Evolutionary conservation across 2,888 invertebrate genomes (phyloP).

Genomic region (Torymus texanus): DNA sequence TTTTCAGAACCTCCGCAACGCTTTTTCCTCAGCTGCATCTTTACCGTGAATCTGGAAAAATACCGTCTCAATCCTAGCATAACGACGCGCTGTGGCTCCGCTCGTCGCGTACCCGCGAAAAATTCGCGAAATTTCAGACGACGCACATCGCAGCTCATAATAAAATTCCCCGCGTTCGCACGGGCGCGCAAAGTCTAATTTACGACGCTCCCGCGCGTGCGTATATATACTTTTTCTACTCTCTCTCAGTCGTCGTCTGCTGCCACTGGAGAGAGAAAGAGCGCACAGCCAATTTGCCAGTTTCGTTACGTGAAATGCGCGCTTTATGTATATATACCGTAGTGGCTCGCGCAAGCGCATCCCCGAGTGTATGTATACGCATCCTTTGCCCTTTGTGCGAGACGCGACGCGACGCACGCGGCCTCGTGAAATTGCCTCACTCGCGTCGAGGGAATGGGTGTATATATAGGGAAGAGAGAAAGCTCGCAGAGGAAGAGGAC

Average conservation of each 20-base stretch:
- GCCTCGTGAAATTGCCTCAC: slow-evolving; percentile 22
- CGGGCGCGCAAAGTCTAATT: slow-evolving; percentile 31
- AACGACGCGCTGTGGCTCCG: too few relatives aligned
- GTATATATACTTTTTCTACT: too few relatives aligned
- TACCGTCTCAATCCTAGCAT: too few relatives aligned
- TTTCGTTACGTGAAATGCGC: not conserved
- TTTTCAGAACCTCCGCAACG: too few relatives aligned
- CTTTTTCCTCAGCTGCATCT: too few relatives aligned
- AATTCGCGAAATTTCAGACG: too few relatives aligned
- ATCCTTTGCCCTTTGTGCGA: slow-evolving; percentile 28
- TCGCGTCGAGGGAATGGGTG: not conserved
- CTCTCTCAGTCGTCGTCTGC: not conserved
- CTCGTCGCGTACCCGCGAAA: too few relatives aligned
- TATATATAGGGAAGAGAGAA: too few relatives aligned
- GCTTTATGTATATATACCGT: too few relatives aligned
- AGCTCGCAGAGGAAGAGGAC: too few relatives aligned
- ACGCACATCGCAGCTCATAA: not conserved
- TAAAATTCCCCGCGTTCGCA: not conserved
- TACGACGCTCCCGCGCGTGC: not conserved
- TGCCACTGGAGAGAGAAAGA: not conserved
- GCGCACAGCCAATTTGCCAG: slow-evolving; percentile 35
- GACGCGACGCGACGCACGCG: not conserved
- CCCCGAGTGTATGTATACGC: not conserved
- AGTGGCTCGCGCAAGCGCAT: too few relatives aligned
- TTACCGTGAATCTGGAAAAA: too few relatives aligned